Evolutionary conservation across 2,113 vertebrate genomes (phyloP).

Genomic region (Heterotilapia buettikoferi): DNA sequence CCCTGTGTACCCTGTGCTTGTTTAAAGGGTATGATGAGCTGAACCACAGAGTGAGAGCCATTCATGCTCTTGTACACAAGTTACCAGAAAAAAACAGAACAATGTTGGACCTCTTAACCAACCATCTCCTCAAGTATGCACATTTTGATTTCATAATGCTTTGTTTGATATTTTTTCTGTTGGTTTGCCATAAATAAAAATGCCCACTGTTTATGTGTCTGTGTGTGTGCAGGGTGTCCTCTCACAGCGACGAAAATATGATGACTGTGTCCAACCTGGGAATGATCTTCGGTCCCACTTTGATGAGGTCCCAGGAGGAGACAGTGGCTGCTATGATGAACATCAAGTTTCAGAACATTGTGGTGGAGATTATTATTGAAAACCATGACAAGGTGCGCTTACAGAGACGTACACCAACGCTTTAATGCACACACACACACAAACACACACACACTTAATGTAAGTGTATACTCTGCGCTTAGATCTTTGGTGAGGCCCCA

Average conservation of each 20-base stretch:
- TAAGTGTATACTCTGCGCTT: background rate
- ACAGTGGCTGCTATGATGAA: constrained; percentile 99
- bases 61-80: constrained; percentile 91
- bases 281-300: constrained; percentile 94
- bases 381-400: constrained; percentile 87
- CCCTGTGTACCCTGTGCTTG: background rate
- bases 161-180: background rate
- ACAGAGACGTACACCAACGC: background rate
- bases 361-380: constrained; percentile 96
- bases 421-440: background rate
- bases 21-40: constrained; percentile 91
- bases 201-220: background rate
- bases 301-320: constrained; percentile 97
- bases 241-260: constrained; percentile 91
- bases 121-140: constrained; percentile 86
- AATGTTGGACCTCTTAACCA: constrained; percentile 93
- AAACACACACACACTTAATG: background rate
- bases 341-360: constrained; percentile 98
- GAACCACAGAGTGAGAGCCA: constrained; percentile 90
- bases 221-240: constrained; percentile 80
- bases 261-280: constrained; percentile 98
- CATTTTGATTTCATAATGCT: background rate
- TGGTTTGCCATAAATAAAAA: background rate
- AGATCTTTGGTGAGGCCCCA: constrained; percentile 91
- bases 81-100: constrained; percentile 91